phyloP scores from a whole-genome alignment of 2,888 invertebrate species.

The Melipona bicolor region DNA sequence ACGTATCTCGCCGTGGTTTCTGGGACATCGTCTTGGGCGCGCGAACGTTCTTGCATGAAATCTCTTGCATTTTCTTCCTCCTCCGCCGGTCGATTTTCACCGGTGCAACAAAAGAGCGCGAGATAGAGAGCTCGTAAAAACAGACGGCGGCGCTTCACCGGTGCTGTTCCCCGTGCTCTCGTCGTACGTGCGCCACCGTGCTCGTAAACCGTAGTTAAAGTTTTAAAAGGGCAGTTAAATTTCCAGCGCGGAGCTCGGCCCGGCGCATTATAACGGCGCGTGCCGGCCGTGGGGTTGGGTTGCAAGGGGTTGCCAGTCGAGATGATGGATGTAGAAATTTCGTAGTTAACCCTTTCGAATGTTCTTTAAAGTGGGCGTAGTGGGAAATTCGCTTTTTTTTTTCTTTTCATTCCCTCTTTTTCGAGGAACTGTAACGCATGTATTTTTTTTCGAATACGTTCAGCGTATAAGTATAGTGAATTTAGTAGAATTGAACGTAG shows the following conservation, averaged over 20 bases:
- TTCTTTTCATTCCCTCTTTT: not conserved
- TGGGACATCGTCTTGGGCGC: constrained; percentile 3
- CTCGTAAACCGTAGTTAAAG: constrained; percentile 76
- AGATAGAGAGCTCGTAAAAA: constrained; percentile 71
- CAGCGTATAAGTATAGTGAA: too few relatives aligned
- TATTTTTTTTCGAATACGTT: too few relatives aligned
- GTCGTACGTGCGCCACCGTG: constrained; percentile 40
- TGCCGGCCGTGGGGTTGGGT: constrained; percentile 71
- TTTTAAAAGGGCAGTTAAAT: constrained; percentile 81
- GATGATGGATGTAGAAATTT: constrained; percentile 82
- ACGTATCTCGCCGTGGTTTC: constrained; percentile 31
- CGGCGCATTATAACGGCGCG: constrained; percentile 79
- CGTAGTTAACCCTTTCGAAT: constrained; percentile 73
- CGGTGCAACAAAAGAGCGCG: constrained; percentile 62
- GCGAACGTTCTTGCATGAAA: constrained; percentile 50
- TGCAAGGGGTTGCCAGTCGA: constrained; percentile 54
- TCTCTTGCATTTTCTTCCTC: constrained; percentile 61
- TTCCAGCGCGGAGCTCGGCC: constrained; percentile 77
- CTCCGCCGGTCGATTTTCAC: constrained; percentile 43
- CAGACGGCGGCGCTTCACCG: constrained; percentile 51
- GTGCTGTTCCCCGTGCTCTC: constrained; percentile 10
- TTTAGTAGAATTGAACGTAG: too few relatives aligned
- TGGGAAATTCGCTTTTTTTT: constrained; percentile 64
- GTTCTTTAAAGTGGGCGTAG: constrained; percentile 75
- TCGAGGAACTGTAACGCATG: not conserved